Evolutionary conservation across 2,888 invertebrate species (phyloP), one percentile per base, ranked within the genome.

Genomic region (Dioctria rufipes): DNA sequence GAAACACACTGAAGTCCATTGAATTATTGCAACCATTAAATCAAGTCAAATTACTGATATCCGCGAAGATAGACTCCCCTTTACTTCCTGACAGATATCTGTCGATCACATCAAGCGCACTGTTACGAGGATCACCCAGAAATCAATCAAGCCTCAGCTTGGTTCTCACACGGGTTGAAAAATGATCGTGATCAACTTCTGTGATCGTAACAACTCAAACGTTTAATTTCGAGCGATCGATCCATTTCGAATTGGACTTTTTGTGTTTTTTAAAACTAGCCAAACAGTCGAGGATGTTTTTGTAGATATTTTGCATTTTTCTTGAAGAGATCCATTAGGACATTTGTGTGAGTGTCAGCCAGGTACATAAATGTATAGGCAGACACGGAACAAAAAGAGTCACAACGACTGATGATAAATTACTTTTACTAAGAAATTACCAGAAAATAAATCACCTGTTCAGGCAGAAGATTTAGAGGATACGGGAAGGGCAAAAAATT

Each of bases 401-500:
- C 69, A 39, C 39, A 69, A 69, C 69, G 67, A 71, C 71, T 40
- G 58, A 81, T 82, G 82, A 82, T 82, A 82, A 82, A 82, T 82
- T 66, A 81, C 63, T 69, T 82, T 80, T 82, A 82, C 82, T 58
- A 67, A 81, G 82, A 82, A 82, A 82, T 82, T 82, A 82, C 78
- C 69, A 81, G 82, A 82, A 82, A 82, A 82, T 82, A 82, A 82
- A 82, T 82, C 82, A 82, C 82, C 82, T 82, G 82, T 78, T 80
- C 80, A 39, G 66, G 61, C 54, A 65, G 49, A 78, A 77, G 63
- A 49, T 58, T 73, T 73, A 73, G 71, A 71, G 39, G 73, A 73
- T 58, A 42, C 42, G 58, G 58, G 58, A 39, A 75, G 81, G 82
- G 80, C 80, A 78, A 75, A 79, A 60, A 60, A n/a, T 58, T 37